phyloP scores from a whole-genome alignment of 2,888 invertebrate genomes.

The Heliconius erato region DNA sequence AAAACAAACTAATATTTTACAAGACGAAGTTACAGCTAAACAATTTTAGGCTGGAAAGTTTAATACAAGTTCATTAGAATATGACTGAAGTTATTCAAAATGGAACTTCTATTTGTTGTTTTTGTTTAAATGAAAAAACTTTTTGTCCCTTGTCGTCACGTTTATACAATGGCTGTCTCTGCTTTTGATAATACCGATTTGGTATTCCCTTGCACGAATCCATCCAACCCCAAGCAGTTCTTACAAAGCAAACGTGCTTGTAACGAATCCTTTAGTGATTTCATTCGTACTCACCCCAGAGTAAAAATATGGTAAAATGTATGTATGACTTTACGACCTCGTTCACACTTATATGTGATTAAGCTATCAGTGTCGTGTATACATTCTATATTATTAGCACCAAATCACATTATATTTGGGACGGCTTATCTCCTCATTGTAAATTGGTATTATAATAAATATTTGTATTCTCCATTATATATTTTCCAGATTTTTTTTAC shows the following conservation, averaged over 20 bases:
- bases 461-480: too few species aligned
- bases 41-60: slow-evolving; percentile 37
- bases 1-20: slow-evolving; percentile 34
- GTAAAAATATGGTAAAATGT: not conserved
- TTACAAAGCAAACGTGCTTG: slow-evolving; percentile 28
- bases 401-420: not conserved
- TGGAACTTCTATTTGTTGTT: slow-evolving; percentile 41
- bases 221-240: slow-evolving; percentile 28
- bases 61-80: slow-evolving; percentile 44
- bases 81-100: slow-evolving; percentile 42
- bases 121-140: slow-evolving; percentile 71
- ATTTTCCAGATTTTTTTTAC: too few species aligned
- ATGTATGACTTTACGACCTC: not conserved
- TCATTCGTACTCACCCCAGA: not conserved
- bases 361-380: not conserved
- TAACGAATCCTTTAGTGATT: slow-evolving; percentile 8
- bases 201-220: slow-evolving; percentile 39
- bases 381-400: not conserved
- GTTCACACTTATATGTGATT: not conserved
- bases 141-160: slow-evolving; percentile 63
- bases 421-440: not conserved
- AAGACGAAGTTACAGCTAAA: slow-evolving; percentile 20
- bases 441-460: too few species aligned
- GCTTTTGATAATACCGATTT: slow-evolving; percentile 45
- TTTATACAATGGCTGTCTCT: slow-evolving; percentile 56